These are phyloP conservation scores for Lithobates pipiens DNA, from an alignment of 2,797 vertebrate genomes.

Conservation along the genomic window DNA sequence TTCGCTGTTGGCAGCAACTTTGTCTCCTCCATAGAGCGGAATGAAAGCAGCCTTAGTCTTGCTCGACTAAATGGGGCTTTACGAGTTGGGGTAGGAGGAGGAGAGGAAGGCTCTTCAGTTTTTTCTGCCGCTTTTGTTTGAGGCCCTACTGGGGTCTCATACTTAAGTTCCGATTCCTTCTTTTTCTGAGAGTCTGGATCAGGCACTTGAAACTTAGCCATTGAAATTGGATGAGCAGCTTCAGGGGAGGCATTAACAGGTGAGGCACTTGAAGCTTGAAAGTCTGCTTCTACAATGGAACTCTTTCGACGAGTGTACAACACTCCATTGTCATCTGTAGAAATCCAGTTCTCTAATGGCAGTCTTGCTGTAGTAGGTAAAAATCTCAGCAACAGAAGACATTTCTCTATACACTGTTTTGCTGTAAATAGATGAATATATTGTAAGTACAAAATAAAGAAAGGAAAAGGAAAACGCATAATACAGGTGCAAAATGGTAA, in stretches of 20 bases:
- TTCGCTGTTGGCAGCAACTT: conserved; percentile 83
- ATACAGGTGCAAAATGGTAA: background rate
- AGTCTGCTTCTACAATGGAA: conserved; percentile 84
- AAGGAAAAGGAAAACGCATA: background rate
- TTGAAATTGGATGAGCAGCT: conserved; percentile 43
- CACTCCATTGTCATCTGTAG: conserved; percentile 52
- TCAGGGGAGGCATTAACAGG: conserved; percentile 59
- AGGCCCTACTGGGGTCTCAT: conserved; percentile 32
- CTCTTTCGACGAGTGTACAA: conserved; percentile 70
- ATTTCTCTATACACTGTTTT: conserved; percentile 91
- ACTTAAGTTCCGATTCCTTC: conserved; percentile 59
- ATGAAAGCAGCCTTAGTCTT: conserved; percentile 92
- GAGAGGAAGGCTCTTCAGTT: conserved; percentile 79
- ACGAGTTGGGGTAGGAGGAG: conserved; percentile 83
- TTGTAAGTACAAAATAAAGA: background rate
- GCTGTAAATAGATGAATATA: conserved; percentile 74
- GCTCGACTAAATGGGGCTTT: conserved; percentile 86
- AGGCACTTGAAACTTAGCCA: conserved; percentile 53
- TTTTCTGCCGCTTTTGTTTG: conserved; percentile 72
- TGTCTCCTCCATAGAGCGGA: conserved; percentile 90
- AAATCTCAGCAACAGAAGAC: conserved; percentile 89
- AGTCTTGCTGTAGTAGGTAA: conserved; percentile 73
- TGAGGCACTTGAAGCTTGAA: conserved; percentile 74
- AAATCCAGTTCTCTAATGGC: conserved; percentile 59
- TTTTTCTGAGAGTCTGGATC: conserved; percentile 36